These are phyloP conservation scores for Ptychobarbus kaznakovi DNA, from an alignment of 2,797 vertebrate genomes.

Conservation along the genomic window DNA sequence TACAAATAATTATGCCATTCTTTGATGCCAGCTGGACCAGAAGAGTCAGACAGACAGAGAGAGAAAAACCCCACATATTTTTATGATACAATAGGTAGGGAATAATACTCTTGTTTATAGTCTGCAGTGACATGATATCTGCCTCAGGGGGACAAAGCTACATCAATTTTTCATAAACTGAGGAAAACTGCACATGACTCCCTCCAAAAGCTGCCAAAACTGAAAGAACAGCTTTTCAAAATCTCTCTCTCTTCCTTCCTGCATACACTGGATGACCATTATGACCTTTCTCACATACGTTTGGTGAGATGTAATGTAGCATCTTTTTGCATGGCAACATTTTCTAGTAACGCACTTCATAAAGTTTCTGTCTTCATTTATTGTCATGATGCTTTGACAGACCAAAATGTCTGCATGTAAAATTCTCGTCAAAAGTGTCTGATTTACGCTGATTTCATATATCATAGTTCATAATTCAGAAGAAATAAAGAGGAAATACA, in stretches of 20 bases:
- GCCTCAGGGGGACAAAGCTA: slow-evolving; percentile 55
- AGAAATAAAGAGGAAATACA: background rate
- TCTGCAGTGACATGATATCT: slow-evolving; percentile 57
- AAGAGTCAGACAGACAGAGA: background rate
- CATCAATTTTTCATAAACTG: slow-evolving; percentile 62
- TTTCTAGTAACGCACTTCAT: background rate
- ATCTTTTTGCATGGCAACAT: background rate
- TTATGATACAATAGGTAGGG: slow-evolving; percentile 51
- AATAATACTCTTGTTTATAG: slow-evolving; percentile 63
- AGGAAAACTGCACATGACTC: slow-evolving; percentile 49
- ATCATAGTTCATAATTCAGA: background rate
- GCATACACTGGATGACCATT: slow-evolving; percentile 5
- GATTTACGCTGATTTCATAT: background rate
- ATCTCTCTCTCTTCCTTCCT: slow-evolving; percentile 1
- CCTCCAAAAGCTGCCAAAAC: slow-evolving; percentile 39
- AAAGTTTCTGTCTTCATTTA: slow-evolving; percentile 6
- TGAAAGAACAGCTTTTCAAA: slow-evolving; percentile 26
- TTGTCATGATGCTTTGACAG: background rate
- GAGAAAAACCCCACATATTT: background rate
- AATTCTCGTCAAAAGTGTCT: background rate
- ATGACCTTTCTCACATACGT: background rate
- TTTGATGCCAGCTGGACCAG: slow-evolving; percentile 49
- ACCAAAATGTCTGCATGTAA: background rate
- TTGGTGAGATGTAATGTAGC: background rate
- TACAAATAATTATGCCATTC: slow-evolving; percentile 59